Percentiles rank a stretch among this genome's conserved stretches.
phyloP scores from a whole-genome alignment of 1,140 invertebrate species.

The Drosophila kohkoa region DNA sequence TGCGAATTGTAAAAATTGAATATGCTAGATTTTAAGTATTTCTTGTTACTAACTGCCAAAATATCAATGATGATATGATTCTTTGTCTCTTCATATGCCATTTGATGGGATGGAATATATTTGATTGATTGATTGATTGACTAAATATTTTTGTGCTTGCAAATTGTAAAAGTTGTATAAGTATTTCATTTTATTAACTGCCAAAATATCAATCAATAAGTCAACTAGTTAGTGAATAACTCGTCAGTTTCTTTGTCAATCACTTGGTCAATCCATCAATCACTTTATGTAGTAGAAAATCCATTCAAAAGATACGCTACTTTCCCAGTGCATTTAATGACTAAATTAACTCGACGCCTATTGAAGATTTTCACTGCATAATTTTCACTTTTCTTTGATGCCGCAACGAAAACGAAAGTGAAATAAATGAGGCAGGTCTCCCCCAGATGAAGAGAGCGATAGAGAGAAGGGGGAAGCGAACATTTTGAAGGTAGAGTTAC shows the following conservation, averaged over 20 bases:
- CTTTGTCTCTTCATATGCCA: no score
- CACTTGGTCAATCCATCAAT: neutral
- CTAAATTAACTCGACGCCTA: conserved; percentile 41
- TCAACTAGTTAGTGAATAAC: no score
- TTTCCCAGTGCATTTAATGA: conserved; percentile 52
- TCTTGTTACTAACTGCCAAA: no score
- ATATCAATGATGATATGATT: no score
- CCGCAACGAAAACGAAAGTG: conserved; percentile 51
- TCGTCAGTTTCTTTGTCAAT: neutral
- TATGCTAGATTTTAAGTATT: no score
- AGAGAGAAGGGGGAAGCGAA: neutral
- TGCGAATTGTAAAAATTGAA: no score
- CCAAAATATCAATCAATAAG: no score
- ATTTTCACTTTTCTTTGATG: conserved; percentile 57
- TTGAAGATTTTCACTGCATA: conserved; percentile 49
- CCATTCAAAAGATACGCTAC: conserved; percentile 20
- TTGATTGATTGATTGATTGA: no score
- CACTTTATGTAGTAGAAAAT: neutral
- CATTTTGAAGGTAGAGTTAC: conserved; percentile 7
- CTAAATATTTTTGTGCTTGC: no score
- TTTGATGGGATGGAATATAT: no score
- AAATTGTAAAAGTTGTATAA: no score
- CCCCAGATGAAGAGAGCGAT: conserved; percentile 8
- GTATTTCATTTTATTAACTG: no score
- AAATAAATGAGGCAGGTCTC: conserved; percentile 27